Evolutionary conservation across 1,140 invertebrate genomes (phyloP), one percentile per base, ranked within the genome.

Genomic region (Radopholus similis): DNA sequence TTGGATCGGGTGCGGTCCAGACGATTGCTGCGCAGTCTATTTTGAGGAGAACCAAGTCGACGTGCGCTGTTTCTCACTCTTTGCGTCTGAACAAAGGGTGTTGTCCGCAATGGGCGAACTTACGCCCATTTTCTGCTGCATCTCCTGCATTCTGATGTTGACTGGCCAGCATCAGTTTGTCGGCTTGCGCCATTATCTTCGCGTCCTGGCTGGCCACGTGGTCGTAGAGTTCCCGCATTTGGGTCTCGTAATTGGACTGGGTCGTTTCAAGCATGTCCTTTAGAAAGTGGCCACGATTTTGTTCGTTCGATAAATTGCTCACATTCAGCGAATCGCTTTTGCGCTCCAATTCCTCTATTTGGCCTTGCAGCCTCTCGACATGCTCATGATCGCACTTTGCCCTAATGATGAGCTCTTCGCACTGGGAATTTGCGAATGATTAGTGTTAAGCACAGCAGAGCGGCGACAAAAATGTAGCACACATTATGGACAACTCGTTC

Each of bases 151-250:
- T 38, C 34, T 58, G 56, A 13, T 47, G 35, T 13, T 18, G 21
- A 58, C 28, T 38, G 56, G 23, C 49, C n/a, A 34, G n/a, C 40
- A 15, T 40, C 40, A 30, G 40, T 40, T 15, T 35, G 32, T 73
- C 71, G 35, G 2, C 57, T 18, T 70, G 71, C 21, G 30, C 44
- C 35, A 30, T 47, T 18, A 73, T 77, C 49, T 76, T 62, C 2
- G 44, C 53, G 28, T 73, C 70, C 23, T 73, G 73, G 30, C 68
- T 73, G 9, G 70, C 51, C 74, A 73, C 56, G 40, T 73, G 68
- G 13, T 73, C 72, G 34, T 73, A 73, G 13, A 73, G 51, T 37
- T 63, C 42, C 13, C 75, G 58, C 64, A 73, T 62, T 65, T 77
- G 74, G 4, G 40, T 26, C 32, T 78, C 72, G 40, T 77, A 73